Percentiles rank a stretch among this genome's conserved stretches.
These are phyloP conservation scores for Aleadryas rufinucha DNA, from an alignment of 2,113 vertebrate genomes.

Conservation along the genomic window DNA sequence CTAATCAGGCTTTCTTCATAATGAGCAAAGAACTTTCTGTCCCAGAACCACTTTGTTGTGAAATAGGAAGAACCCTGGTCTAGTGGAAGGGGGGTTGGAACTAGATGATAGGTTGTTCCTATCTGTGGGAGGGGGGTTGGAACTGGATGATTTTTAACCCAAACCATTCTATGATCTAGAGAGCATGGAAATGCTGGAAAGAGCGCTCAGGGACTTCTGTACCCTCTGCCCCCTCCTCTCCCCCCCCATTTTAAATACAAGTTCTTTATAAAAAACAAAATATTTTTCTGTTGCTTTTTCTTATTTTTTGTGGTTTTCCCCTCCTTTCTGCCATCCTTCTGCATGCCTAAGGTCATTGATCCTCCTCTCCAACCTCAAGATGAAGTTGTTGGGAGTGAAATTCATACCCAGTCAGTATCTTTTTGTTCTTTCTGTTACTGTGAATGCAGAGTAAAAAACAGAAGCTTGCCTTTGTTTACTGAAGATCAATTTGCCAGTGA, in stretches of 20 bases:
- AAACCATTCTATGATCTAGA: background rate
- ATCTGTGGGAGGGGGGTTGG: background rate
- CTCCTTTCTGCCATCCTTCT: background rate
- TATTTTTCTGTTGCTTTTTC: background rate
- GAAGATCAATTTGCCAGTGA: background rate
- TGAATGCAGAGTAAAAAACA: background rate
- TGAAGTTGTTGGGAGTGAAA: background rate
- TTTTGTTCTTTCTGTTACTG: background rate
- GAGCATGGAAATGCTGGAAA: background rate
- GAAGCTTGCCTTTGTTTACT: background rate
- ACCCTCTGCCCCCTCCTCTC: background rate
- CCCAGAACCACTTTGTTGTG: background rate
- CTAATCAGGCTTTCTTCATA: background rate
- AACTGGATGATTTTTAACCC: background rate
- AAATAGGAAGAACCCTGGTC: background rate
- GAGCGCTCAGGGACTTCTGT: background rate
- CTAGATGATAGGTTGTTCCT: background rate
- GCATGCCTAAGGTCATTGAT: background rate
- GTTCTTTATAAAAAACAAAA: background rate
- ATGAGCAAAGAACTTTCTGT: background rate
- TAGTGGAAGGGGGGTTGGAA: background rate
- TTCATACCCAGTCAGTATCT: background rate
- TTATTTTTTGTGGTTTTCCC: background rate
- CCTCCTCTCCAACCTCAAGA: background rate
- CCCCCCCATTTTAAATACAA: background rate